Base-by-base conservation (phyloP, 2,797 vertebrate species). In the Masticophis lateralis region DNA sequence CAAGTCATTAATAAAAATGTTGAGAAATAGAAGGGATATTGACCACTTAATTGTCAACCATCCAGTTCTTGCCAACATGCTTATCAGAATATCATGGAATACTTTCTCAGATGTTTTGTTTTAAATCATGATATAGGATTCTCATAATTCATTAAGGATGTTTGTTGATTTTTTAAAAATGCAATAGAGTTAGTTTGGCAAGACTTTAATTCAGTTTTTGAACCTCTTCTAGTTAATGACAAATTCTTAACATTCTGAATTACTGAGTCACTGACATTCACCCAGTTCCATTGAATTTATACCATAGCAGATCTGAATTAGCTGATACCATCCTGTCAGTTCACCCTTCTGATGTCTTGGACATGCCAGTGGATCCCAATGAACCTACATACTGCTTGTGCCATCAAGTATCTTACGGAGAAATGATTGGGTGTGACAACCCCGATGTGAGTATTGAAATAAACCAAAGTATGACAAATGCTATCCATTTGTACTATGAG, bases 381-480 rank as follows among this genome's bases (percentile, higher is more conserved):
- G 99, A 99, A 89, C 99, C 99, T 4, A 99, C 99, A 0, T 99
- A 99, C 96, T 99, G 99, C 96, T 96, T 99, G 93, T 99, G 99
- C 95, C 99, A 99, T 96, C 99, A 99, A 97, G 99, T 99, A 97
- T 99, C 99, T 74, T 99, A 99, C 0, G 99, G 99, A 94, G 99
- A 99, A 96, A 99, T 99, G 99, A 99, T 99, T 28, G 99, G 99
- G 95, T 99, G 99, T n/a, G 99, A 99, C 97, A 99, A 99, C 95
- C 98, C 98, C 0, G 99, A 99, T 83, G 99, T 99, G 97, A 96
- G 98, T 97, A 43, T 61, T 0, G 11, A 79, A 8, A 83, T 6
- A 1, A 1, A 5, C 16, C 22, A 0, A 83, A 55, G n/a, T 86
- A 43, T 51, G 32, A 25, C 32, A 47, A 74, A 83, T 22, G 27